These are phyloP conservation scores for Ploceus nigricollis DNA, from an alignment of 2,113 vertebrate species.

Conservation along the genomic window DNA sequence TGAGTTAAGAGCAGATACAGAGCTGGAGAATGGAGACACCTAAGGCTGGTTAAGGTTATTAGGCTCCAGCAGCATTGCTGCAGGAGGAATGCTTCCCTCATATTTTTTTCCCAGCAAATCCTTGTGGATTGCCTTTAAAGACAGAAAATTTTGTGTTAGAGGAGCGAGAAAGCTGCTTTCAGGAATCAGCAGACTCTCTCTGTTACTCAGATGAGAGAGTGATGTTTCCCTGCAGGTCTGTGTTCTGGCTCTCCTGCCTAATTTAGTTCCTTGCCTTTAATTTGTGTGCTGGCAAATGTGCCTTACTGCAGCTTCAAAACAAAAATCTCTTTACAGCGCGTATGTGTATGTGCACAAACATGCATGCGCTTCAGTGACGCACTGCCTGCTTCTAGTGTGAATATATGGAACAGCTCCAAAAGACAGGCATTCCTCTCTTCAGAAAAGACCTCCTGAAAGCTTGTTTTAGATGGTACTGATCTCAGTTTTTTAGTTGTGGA, in stretches of 20 bases:
- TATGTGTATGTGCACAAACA: too few species aligned
- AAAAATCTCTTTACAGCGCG: not conserved
- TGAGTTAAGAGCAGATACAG: not conserved
- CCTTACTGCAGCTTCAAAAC: not conserved
- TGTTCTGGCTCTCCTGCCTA: not conserved
- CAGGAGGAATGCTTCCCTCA: not conserved
- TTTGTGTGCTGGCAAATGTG: not conserved
- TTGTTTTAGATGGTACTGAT: not conserved
- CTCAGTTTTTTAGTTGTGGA: not conserved
- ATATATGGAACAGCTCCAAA: not conserved
- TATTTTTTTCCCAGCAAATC: not conserved
- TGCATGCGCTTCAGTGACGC: not conserved
- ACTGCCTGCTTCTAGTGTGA: not conserved
- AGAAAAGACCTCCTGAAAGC: not conserved
- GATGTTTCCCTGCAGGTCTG: not conserved
- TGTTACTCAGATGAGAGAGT: not conserved
- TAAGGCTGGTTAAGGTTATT: not conserved
- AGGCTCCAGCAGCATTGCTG: not conserved
- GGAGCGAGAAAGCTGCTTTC: not conserved
- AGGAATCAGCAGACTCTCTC: not conserved
- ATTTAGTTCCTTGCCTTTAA: not conserved
- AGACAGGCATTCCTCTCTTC: not conserved
- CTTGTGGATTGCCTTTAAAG: conserved; percentile 1
- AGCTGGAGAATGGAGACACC: not conserved
- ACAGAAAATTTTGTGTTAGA: not conserved